phyloP scores from a whole-genome alignment of 1,140 invertebrate genomes.

The Drosophila serrata region DNA sequence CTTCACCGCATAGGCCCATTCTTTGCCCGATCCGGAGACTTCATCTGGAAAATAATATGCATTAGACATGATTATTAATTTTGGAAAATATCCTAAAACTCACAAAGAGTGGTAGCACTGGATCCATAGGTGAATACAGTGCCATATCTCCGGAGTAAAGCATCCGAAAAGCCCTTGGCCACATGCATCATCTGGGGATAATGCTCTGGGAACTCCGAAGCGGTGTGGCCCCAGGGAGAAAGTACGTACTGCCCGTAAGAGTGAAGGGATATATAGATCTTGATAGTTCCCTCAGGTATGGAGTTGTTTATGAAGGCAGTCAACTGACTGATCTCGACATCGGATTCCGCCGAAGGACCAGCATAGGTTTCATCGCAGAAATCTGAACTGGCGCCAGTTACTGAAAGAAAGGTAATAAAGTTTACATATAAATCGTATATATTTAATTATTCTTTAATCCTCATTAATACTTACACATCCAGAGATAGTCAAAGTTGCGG shows the following conservation, averaged over 20 bases:
- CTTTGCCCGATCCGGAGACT: slow-evolving; percentile 87
- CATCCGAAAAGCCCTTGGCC: slow-evolving; percentile 85
- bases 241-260: slow-evolving; percentile 86
- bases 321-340: slow-evolving; percentile 87
- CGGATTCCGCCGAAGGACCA: slow-evolving; percentile 87
- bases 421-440: no score
- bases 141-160: slow-evolving; percentile 81
- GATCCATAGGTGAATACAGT: slow-evolving; percentile 86
- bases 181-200: slow-evolving; percentile 86
- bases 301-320: slow-evolving; percentile 79
- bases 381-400: slow-evolving; percentile 86
- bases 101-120: slow-evolving; percentile 86
- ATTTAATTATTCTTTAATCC: neutral
- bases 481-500: slow-evolving; percentile 89
- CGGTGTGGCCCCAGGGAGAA: slow-evolving; percentile 85
- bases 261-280: slow-evolving; percentile 86
- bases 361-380: slow-evolving; percentile 87
- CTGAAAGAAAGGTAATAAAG: slow-evolving; percentile 13
- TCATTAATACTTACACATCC: slow-evolving; percentile 86
- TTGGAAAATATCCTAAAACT: slow-evolving; percentile 32
- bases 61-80: no score
- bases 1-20: slow-evolving; percentile 90
- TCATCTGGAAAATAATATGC: slow-evolving; percentile 75
- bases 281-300: slow-evolving; percentile 76
- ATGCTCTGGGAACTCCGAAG: slow-evolving; percentile 85